Percentiles rank a stretch among this genome's conserved stretches.
phyloP scores from a whole-genome alignment of 2,113 vertebrate genomes.

The Cathartes aura region DNA sequence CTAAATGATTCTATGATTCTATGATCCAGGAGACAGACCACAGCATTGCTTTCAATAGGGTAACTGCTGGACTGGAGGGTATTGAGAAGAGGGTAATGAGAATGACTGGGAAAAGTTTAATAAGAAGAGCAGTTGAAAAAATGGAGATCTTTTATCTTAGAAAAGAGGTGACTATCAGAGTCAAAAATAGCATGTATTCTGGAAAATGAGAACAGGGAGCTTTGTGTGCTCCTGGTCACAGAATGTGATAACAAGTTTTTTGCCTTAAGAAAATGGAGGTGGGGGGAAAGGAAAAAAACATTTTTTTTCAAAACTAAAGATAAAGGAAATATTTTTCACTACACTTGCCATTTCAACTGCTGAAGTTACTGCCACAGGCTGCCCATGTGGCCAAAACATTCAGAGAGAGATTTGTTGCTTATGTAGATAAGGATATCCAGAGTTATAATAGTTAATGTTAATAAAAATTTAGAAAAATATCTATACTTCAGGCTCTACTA shows the following conservation, averaged over 20 bases:
- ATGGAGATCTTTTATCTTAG: not conserved
- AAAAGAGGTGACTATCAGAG: not conserved
- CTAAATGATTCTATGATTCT: not conserved
- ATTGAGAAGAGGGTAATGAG: not conserved
- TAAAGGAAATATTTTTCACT: not conserved
- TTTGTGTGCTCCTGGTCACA: not conserved
- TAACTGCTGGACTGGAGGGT: not conserved
- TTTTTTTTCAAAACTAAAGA: not conserved
- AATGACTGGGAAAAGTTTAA: not conserved
- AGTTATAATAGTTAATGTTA: not conserved
- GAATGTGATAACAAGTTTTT: not conserved
- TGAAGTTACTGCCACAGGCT: not conserved
- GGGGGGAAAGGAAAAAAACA: fast-evolving
- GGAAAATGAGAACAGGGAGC: not conserved
- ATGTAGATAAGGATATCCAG: not conserved
- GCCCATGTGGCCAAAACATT: not conserved
- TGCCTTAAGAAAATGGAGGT: not conserved
- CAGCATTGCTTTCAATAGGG: not conserved
- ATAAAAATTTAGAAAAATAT: not conserved
- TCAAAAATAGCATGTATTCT: not conserved
- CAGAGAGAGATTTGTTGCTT: not conserved
- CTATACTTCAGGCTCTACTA: not conserved
- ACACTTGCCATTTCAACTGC: not conserved
- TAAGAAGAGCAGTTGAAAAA: not conserved
- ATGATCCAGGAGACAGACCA: not conserved